Conservation (phyloP, 2,888 invertebrate species). For the Nemotelus nigrinus region DNA sequence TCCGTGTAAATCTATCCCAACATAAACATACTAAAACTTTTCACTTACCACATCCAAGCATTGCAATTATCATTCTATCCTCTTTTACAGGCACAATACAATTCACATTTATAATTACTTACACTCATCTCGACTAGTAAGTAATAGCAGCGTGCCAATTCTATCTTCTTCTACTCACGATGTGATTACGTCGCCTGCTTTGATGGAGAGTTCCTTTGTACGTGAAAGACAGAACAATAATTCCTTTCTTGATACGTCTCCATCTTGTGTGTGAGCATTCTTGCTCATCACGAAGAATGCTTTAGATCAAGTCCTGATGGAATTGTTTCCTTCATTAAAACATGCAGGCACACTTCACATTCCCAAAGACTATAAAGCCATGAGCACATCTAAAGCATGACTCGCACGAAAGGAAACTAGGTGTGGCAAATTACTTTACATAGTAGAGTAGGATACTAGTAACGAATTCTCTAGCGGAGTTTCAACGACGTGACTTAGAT, state of each 20-base stretch:
- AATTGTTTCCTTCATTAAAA: constrained; percentile 33
- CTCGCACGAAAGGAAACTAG: neutral
- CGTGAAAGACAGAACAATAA: no score
- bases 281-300: constrained; percentile 2
- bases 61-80: no score
- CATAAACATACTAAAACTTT: no score
- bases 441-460: constrained; percentile 4
- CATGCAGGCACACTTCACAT: constrained; percentile 14
- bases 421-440: constrained; percentile 25
- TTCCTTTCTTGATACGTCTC: neutral
- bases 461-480: constrained; percentile 22
- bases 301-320: constrained; percentile 5
- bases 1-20: no score
- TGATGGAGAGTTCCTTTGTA: no score
- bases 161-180: no score
- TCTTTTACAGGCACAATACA: no score
- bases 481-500: constrained; percentile 33
- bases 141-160: no score
- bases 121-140: no score
- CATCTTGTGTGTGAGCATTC: neutral
- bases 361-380: neutral
- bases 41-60: no score
- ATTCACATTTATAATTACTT: no score
- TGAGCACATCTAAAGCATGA: neutral
- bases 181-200: no score